Percentiles rank a stretch among this genome's conserved stretches.
Evolutionary conservation across 1,140 invertebrate genomes (phyloP).

Genomic region (Pomphorhynchus laevis): DNA sequence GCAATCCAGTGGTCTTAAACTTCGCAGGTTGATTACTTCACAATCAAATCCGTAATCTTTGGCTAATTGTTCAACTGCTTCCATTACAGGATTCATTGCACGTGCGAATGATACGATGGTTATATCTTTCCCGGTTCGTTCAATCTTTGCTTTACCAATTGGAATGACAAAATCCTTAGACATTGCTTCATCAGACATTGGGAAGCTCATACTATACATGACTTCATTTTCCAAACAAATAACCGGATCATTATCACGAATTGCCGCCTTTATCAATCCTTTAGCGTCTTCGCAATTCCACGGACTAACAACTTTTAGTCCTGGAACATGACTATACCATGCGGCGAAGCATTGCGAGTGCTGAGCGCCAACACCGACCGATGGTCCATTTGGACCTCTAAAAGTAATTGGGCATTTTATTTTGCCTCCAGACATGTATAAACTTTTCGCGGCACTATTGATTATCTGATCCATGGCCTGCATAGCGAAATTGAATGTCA

Average conservation of each 20-base stretch:
- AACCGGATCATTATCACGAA: conserved; percentile 58
- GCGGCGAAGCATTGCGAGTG: conserved; percentile 1
- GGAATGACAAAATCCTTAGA: conserved; percentile 62
- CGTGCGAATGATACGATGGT: conserved; percentile 63
- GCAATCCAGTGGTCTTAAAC: conserved; percentile 55
- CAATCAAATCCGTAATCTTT: conserved; percentile 30
- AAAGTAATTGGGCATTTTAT: conserved; percentile 3
- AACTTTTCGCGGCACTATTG: conserved; percentile 2
- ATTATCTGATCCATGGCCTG: conserved; percentile 3
- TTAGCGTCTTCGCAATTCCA: conserved; percentile 64
- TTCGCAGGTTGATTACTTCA: conserved; percentile 78
- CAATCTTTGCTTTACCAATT: conserved; percentile 75
- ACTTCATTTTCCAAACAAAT: conserved; percentile 84
- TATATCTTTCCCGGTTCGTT: conserved; percentile 42
- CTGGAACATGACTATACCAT: conserved; percentile 4
- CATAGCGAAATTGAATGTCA: conserved; percentile 7
- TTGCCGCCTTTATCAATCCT: conserved; percentile 62
- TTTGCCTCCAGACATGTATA: conserved; percentile 3
- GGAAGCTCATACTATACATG: conserved; percentile 52
- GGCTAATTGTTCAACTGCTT: conserved; percentile 50
- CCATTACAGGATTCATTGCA: conserved; percentile 43
- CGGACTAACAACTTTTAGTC: conserved; percentile 30
- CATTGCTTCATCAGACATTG: conserved; percentile 53
- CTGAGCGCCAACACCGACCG: conserved; percentile 3
- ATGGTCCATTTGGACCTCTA: conserved; percentile 1